A percentile compares a stretch with the other conserved stretches of the same genome.
Conservation (phyloP, 2,113 vertebrate species). For the Pagrus major region DNA sequence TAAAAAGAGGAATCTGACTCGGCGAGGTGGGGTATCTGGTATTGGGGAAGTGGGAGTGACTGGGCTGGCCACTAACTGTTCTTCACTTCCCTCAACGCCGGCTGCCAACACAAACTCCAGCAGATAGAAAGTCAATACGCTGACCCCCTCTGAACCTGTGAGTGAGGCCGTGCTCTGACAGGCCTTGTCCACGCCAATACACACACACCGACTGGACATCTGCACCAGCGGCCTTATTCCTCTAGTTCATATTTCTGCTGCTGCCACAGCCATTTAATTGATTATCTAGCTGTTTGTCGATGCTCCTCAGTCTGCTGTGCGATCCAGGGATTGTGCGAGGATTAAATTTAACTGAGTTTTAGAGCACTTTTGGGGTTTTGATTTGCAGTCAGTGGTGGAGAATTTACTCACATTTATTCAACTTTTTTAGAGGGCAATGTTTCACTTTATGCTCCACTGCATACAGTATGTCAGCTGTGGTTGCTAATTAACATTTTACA, state of each 20-base stretch:
- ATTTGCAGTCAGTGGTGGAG: neutral
- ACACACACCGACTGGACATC: conserved; percentile 21
- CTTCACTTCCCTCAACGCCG: conserved; percentile 67
- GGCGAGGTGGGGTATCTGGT: conserved; percentile 55
- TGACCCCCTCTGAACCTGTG: conserved; percentile 60
- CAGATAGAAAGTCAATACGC: conserved; percentile 71
- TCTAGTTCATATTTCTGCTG: conserved; percentile 22
- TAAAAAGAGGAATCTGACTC: conserved; percentile 64
- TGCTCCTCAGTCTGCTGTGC: conserved; percentile 1
- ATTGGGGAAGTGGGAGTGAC: conserved; percentile 73
- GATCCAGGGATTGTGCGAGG: neutral
- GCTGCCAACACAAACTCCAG: conserved; percentile 60
- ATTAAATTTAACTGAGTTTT: neutral
- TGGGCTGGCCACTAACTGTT: conserved; percentile 58
- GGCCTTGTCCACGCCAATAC: conserved; percentile 35
- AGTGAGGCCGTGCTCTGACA: conserved; percentile 10
- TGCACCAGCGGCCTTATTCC: conserved; percentile 11
- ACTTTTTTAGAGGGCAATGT: neutral
- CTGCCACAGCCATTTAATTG: conserved; percentile 9
- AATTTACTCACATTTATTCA: neutral
- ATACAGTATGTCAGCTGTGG: neutral
- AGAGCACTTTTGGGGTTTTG: neutral
- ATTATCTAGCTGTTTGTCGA: conserved; percentile 7
- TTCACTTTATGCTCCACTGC: neutral
- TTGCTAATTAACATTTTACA: neutral